These are phyloP conservation scores for Argya squamiceps DNA, from an alignment of 2,797 vertebrate species.

Conservation along the genomic window DNA sequence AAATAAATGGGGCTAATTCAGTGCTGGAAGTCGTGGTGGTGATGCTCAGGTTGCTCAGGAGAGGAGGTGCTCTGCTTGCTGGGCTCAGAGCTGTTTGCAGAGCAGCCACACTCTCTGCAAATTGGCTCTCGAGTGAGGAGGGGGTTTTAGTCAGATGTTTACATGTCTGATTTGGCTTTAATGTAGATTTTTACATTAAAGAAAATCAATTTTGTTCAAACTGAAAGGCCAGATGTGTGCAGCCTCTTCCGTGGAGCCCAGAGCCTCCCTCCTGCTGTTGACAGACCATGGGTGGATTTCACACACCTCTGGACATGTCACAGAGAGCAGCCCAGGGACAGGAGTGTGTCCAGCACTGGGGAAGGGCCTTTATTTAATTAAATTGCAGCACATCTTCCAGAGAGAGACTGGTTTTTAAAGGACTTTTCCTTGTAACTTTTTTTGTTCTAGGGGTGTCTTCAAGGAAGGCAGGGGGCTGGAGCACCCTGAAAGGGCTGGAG, in stretches of 20 bases:
- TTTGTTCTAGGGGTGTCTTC: neutral
- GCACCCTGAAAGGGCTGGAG: neutral
- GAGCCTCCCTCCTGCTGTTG: neutral
- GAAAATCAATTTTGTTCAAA: neutral
- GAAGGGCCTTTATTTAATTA: neutral
- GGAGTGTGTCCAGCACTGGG: neutral
- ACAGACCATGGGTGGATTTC: neutral
- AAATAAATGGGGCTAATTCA: neutral
- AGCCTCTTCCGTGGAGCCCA: neutral
- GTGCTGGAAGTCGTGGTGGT: neutral
- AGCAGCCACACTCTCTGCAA: neutral
- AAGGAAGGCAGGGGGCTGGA: neutral
- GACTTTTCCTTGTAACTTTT: neutral
- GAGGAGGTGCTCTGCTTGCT: neutral
- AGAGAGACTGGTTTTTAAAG: rapidly evolving
- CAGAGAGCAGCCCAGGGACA: neutral
- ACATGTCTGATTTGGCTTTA: neutral
- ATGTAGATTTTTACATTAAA: neutral
- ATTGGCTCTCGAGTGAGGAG: neutral
- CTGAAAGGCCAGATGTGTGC: neutral
- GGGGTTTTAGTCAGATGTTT: neutral
- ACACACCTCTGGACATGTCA: neutral
- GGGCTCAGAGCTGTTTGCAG: neutral
- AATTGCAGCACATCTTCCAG: neutral
- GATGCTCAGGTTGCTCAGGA: neutral